phyloP scores from a whole-genome alignment of 2,113 vertebrate genomes.

The Elaphurus davidianus region DNA sequence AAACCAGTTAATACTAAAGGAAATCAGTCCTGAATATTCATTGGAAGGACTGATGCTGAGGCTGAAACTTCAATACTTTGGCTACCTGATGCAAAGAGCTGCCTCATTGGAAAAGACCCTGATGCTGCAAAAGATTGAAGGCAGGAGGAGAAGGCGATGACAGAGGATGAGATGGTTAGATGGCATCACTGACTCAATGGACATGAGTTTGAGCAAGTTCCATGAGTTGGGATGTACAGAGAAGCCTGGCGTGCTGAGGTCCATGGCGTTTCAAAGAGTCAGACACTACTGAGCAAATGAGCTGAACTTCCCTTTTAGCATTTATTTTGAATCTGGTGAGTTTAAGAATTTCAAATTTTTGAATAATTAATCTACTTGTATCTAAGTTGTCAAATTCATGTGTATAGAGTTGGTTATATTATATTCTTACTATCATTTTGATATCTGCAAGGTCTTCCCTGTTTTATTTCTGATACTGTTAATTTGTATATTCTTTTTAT shows the following conservation, averaged over 20 bases:
- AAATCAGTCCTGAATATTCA: too few species aligned
- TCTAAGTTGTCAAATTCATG: neutral
- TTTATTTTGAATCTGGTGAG: neutral
- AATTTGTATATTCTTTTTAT: neutral
- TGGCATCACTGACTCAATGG: neutral
- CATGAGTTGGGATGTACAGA: neutral
- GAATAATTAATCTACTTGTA: neutral
- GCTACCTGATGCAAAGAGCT: too few species aligned
- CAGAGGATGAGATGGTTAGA: neutral
- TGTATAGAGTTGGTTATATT: neutral
- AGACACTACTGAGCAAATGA: neutral
- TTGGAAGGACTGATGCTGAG: too few species aligned
- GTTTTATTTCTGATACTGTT: neutral
- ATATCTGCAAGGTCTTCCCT: neutral
- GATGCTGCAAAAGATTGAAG: neutral
- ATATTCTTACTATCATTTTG: neutral
- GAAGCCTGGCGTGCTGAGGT: neutral
- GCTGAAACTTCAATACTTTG: too few species aligned
- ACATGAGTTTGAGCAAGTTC: neutral
- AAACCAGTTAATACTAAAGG: too few species aligned
- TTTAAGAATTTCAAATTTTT: neutral
- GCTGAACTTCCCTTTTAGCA: neutral
- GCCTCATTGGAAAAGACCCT: too few species aligned
- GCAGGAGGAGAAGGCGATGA: neutral
- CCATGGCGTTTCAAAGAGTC: neutral